Evolutionary conservation across 2,113 vertebrate species (phyloP).

Genomic region (Rynchops niger): DNA sequence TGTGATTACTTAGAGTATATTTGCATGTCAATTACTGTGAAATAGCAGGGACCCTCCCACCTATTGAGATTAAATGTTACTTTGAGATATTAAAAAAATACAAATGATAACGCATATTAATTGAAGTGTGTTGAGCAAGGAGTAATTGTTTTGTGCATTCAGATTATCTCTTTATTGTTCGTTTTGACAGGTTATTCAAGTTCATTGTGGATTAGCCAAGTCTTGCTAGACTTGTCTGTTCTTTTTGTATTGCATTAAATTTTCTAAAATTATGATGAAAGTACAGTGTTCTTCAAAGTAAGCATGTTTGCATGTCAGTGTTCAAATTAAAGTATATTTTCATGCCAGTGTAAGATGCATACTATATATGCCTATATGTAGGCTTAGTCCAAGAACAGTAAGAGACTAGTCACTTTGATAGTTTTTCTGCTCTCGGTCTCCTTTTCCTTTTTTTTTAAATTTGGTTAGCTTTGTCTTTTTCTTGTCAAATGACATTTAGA

Average conservation of each 20-base stretch:
- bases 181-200: constrained; percentile 41
- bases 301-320: constrained; percentile 3
- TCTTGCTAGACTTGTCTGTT: constrained; percentile 9
- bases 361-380: neutral
- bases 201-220: constrained; percentile 5
- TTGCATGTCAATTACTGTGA: neutral
- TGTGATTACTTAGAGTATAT: neutral
- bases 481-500: neutral
- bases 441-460: neutral
- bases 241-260: neutral
- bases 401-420: neutral
- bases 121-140: neutral
- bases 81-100: neutral
- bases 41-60: neutral
- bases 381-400: neutral
- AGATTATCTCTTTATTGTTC: constrained; percentile 42
- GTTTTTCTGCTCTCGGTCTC: neutral
- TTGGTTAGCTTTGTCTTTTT: neutral
- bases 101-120: neutral
- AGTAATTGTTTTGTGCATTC: neutral
- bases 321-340: constrained; percentile 15
- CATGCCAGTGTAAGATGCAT: neutral
- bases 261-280: constrained; percentile 20
- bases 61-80: constrained; percentile 4
- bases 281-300: neutral